Evolutionary conservation across 2,113 vertebrate genomes (phyloP).

Genomic region (Corvus cornix): DNA sequence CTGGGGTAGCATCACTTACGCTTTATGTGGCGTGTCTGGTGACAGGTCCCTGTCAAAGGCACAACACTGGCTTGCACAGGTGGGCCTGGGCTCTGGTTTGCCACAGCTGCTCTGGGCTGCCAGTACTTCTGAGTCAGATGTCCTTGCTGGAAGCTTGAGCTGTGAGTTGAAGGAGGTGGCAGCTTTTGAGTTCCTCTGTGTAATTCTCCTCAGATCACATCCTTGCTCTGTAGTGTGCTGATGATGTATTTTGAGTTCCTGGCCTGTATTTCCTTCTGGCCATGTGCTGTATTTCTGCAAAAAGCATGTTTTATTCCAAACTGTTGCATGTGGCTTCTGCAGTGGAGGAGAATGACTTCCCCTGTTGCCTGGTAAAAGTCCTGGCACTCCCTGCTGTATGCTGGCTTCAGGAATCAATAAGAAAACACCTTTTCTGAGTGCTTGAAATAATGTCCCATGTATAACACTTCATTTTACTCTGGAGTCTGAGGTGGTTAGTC

Average conservation of each 20-base stretch:
- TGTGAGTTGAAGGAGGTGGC: not conserved
- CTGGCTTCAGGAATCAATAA: not conserved
- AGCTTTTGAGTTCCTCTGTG: not conserved
- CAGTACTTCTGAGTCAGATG: not conserved
- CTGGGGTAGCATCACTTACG: not conserved
- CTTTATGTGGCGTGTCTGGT: not conserved
- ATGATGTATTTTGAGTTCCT: not conserved
- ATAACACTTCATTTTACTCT: not conserved
- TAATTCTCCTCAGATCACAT: not conserved
- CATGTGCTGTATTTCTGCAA: not conserved
- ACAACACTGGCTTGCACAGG: fast-evolving
- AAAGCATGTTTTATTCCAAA: not conserved
- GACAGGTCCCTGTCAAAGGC: not conserved
- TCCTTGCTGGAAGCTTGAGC: not conserved
- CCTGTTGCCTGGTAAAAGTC: not conserved
- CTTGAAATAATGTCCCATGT: not conserved
- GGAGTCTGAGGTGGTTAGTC: not conserved
- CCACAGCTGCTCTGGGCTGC: not conserved
- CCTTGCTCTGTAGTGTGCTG: not conserved
- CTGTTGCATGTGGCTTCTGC: not conserved
- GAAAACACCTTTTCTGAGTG: not conserved
- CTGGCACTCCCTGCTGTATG: not conserved
- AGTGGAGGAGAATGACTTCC: not conserved
- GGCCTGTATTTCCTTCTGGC: not conserved
- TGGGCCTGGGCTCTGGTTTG: not conserved